Conservation (phyloP, 2,888 invertebrate genomes). For the Furcula furcula region DNA sequence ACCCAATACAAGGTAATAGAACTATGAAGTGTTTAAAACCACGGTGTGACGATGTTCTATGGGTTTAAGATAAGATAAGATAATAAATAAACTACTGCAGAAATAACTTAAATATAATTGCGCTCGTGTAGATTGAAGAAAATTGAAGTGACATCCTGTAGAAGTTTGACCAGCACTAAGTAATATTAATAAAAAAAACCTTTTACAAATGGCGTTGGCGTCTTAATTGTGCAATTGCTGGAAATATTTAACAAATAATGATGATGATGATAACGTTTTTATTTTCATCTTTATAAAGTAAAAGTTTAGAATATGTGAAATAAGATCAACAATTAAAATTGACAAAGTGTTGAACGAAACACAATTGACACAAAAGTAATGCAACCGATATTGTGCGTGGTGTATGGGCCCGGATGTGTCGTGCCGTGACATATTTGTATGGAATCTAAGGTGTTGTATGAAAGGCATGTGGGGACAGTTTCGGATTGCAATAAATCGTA, state of each 20-base stretch:
- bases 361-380: slow-evolving; percentile 24
- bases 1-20: no score
- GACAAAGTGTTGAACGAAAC: slow-evolving; percentile 18
- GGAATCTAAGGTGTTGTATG: slow-evolving; percentile 50
- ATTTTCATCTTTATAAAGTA: slow-evolving; percentile 2
- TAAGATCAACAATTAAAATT: slow-evolving; percentile 11
- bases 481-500: slow-evolving; percentile 74
- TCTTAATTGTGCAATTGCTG: slow-evolving; percentile 27
- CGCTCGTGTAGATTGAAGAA: no score
- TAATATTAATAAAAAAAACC: background rate
- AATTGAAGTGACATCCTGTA: background rate
- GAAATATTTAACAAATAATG: slow-evolving; percentile 15
- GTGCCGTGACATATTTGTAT: slow-evolving; percentile 58
- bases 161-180: background rate
- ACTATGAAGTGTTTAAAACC: no score
- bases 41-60: no score
- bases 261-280: slow-evolving; percentile 2
- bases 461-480: slow-evolving; percentile 71
- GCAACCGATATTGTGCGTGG: slow-evolving; percentile 27
- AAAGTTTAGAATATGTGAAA: background rate
- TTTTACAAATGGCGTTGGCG: slow-evolving; percentile 7
- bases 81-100: no score
- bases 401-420: slow-evolving; percentile 65
- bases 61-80: no score
- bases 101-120: no score